Evolutionary conservation across 2,113 vertebrate species (phyloP).

Genomic region (Sinocyclocheilus rhinocerous): DNA sequence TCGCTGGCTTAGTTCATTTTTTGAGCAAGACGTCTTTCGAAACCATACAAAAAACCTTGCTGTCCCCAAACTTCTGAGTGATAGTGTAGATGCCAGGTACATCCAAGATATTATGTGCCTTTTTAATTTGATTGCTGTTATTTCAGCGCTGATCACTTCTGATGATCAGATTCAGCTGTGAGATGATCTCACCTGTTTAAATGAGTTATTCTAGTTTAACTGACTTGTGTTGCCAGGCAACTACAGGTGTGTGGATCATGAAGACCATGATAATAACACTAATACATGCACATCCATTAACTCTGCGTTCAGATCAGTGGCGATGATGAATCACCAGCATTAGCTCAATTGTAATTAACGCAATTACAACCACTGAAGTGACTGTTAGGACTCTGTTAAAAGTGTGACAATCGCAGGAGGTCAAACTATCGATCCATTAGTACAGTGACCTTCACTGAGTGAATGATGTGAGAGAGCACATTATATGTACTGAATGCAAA

Average conservation of each 20-base stretch:
- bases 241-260: not conserved
- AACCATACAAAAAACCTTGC: too few species aligned
- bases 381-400: not conserved
- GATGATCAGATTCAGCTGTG: too few species aligned
- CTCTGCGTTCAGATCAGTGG: not conserved
- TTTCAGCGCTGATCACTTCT: too few species aligned
- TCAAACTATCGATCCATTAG: conserved; percentile 28
- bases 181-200: not conserved
- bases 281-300: not conserved
- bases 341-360: conserved; percentile 13
- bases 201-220: not conserved
- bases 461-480: too few species aligned
- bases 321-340: conserved; percentile 21
- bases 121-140: too few species aligned
- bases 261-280: not conserved
- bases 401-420: conserved; percentile 22
- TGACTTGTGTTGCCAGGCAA: not conserved
- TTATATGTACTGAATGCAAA: too few species aligned
- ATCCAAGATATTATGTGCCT: too few species aligned
- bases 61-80: too few species aligned
- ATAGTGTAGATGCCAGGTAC: too few species aligned
- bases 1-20: too few species aligned
- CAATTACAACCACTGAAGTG: conserved; percentile 24
- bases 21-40: too few species aligned
- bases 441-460: not conserved